phyloP scores from a whole-genome alignment of 1,140 invertebrate genomes.

The Bilobella aurantiaca region DNA sequence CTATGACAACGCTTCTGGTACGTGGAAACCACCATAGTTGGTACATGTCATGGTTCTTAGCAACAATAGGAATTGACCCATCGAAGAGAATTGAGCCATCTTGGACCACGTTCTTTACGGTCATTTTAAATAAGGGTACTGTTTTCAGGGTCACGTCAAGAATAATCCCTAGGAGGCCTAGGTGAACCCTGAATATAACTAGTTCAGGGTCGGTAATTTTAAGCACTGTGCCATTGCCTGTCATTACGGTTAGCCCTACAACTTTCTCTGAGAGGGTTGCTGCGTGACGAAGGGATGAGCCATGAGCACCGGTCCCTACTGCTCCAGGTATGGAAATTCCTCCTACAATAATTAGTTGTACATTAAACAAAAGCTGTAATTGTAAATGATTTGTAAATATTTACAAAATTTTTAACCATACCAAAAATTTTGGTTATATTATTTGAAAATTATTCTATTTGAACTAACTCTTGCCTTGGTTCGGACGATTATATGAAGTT shows the following conservation, averaged over 20 bases:
- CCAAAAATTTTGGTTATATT: no score
- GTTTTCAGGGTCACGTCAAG: slow-evolving; percentile 21
- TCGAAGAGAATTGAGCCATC: slow-evolving; percentile 18
- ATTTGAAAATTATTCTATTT: no score
- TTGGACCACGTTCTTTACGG: slow-evolving; percentile 4
- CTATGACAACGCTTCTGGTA: slow-evolving; percentile 4
- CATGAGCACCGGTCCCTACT: slow-evolving; percentile 21
- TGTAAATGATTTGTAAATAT: no score
- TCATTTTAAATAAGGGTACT: slow-evolving; percentile 22
- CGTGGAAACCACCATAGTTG: slow-evolving; percentile 23
- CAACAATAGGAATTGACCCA: slow-evolving; percentile 4
- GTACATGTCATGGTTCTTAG: slow-evolving; percentile 14
- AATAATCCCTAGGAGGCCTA: slow-evolving; percentile 22
- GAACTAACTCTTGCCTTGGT: no score
- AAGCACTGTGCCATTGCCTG: slow-evolving; percentile 14
- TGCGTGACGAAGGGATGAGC: slow-evolving; percentile 13
- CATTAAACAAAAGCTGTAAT: no score
- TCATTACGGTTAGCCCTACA: slow-evolving; percentile 14
- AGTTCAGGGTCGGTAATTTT: slow-evolving; percentile 13
- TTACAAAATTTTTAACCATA: no score
- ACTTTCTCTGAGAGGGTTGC: slow-evolving; percentile 19
- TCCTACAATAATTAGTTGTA: no score
- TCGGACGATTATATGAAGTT: no score
- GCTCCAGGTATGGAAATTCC: slow-evolving; percentile 24
- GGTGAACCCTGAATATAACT: slow-evolving; percentile 20